Conservation (phyloP, 1,140 invertebrate genomes). For the Paraescarpia echinospica region DNA sequence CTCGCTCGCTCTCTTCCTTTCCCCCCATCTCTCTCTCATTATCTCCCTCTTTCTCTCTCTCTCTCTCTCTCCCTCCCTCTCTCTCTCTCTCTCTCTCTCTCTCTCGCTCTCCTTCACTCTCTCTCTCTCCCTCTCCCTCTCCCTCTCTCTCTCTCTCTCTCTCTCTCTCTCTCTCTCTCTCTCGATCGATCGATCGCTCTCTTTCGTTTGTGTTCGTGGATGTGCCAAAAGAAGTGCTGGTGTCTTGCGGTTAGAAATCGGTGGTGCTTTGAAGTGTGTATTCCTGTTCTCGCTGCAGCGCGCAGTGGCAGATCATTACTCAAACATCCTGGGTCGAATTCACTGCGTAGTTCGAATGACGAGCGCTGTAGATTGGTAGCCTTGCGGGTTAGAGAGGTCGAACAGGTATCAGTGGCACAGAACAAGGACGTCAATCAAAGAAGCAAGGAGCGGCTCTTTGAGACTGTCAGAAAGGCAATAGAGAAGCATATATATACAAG, state of each 20-base stretch:
- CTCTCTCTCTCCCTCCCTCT: no score
- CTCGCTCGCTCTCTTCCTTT: no score
- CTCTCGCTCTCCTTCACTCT: no score
- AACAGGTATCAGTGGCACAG: not conserved
- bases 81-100: no score
- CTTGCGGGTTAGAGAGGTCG: not conserved
- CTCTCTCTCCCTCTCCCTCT: no score
- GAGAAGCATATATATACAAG: not conserved
- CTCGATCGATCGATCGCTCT: not conserved
- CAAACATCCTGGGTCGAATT: not conserved
- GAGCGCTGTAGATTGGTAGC: not conserved
- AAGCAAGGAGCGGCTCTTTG: not conserved
- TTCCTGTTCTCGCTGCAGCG: not conserved
- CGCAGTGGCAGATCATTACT: not conserved
- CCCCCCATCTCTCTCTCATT: no score
- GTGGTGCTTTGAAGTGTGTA: not conserved
- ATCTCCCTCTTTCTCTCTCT: no score
- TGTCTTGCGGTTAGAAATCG: not conserved
- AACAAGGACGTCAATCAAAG: not conserved
- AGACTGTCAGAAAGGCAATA: not conserved
- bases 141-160: no score
- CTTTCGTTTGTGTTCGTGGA: not conserved
- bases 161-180: no score
- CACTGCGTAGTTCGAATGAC: not conserved
- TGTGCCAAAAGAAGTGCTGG: not conserved